phyloP scores from a whole-genome alignment of 2,888 invertebrate genomes.

The Chaitophorus viminalis region DNA sequence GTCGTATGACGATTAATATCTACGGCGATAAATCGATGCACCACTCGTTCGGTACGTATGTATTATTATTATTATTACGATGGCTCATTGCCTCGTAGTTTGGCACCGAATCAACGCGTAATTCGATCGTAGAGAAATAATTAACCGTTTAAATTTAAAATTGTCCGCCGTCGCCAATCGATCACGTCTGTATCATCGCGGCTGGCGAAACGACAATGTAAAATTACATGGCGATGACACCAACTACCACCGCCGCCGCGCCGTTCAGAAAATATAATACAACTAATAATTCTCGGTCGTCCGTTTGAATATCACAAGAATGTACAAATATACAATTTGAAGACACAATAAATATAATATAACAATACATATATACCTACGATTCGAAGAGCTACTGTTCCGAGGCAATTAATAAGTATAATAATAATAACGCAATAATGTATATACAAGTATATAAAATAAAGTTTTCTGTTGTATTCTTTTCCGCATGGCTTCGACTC shows the following conservation, averaged over 20 bases:
- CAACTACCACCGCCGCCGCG: neutral
- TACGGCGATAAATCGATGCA: neutral
- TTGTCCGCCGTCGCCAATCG: neutral
- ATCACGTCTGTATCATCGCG: neutral
- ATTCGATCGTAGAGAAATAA: neutral
- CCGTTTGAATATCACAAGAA: neutral
- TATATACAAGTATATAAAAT: too few species aligned
- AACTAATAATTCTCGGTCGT: neutral
- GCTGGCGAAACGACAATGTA: neutral
- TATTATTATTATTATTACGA: neutral
- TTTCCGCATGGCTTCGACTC: too few species aligned
- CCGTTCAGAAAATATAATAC: neutral
- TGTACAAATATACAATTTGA: too few species aligned
- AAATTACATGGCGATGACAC: neutral
- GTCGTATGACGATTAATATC: neutral
- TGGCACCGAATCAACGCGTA: slow-evolving; percentile 17
- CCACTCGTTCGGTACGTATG: neutral
- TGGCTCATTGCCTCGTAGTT: neutral
- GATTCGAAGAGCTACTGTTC: neutral
- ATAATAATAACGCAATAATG: too few species aligned
- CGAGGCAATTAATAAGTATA: neutral
- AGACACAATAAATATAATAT: too few species aligned
- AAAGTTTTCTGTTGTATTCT: too few species aligned
- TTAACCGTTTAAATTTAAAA: slow-evolving; percentile 28
- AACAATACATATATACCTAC: too few species aligned